Percentiles rank a stretch among this genome's conserved stretches.
These are phyloP conservation scores for Tetragonula carbonaria DNA, from an alignment of 2,888 invertebrate species.

Conservation along the genomic window DNA sequence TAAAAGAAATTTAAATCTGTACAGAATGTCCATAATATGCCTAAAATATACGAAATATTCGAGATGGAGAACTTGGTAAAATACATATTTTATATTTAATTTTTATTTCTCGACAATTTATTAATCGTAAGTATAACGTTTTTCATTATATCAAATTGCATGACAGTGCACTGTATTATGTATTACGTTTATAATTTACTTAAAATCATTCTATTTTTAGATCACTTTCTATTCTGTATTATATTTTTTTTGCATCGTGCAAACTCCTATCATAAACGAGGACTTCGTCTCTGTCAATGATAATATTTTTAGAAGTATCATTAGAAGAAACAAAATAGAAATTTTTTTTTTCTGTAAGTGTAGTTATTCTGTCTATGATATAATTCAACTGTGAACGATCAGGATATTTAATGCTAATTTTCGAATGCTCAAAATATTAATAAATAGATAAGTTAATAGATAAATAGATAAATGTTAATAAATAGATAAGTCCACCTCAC, in stretches of 20 bases:
- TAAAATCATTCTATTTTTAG: constrained; percentile 36
- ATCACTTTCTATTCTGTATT: constrained; percentile 26
- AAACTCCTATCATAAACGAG: background rate
- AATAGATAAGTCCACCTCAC: background rate
- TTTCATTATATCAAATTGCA: constrained; percentile 33
- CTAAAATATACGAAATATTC: background rate
- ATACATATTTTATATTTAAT: background rate
- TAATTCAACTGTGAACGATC: background rate
- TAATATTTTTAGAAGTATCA: too few relatives aligned
- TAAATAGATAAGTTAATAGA: background rate
- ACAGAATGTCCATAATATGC: background rate
- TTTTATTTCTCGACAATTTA: constrained; percentile 1
- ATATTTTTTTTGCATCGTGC: constrained; percentile 13
- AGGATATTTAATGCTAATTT: background rate
- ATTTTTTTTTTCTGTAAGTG: background rate
- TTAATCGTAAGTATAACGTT: background rate
- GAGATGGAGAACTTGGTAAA: background rate
- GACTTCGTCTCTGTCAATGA: too few relatives aligned
- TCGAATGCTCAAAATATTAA: background rate
- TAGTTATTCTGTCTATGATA: too few relatives aligned
- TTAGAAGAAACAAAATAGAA: background rate
- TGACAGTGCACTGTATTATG: constrained; percentile 49
- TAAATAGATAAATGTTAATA: too few relatives aligned
- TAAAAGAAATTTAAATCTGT: background rate
- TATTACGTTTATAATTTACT: constrained; percentile 41